Evolutionary conservation across 2,888 invertebrate species (phyloP), one percentile per base, ranked within the genome.

Genomic region (Dicyrtomina minuta): DNA sequence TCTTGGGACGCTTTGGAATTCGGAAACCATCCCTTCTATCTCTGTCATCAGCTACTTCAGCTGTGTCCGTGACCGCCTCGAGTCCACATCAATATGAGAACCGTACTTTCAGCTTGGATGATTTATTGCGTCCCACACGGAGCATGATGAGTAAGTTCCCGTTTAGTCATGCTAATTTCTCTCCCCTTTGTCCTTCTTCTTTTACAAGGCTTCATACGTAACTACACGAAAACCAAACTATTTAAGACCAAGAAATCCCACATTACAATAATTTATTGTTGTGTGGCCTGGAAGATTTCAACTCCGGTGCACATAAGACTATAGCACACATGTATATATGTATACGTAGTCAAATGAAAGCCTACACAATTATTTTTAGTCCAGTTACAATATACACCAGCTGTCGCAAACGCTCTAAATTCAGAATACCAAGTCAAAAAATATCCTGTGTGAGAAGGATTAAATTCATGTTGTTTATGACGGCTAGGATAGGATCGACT

Each of bases 11-110:
- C 85, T 87, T 91, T 85, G 90, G 90, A 87, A 90, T 91, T 85
- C 89, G 91, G 86, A 91, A 91, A 88, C 90, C 90, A 84, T 91
- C 90, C 83, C 88, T 90, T 85, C 86, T 90, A 84, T 90, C 90
- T 85, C 88, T 90, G 84, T 88, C 89, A 20, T 79, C 80, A 13
- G 77, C 77, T 46, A 76, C 77, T 20, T 78, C 79, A 51, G 75
- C 76, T 60, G 77, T 78, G 43, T 77, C 87, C 86, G 88, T 84
- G 85, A 86, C 85, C 82, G 83, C 83, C 72, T 79, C 77, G 70
- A 79, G 80, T 81, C 83, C 82, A 81, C 82, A 81, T 79, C 79
- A 75, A 71, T 79, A 75, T 81, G 75, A 76, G 69, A 78, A 79
- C 59, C 87, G 90, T 85, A 90, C 91, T 83, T 90, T 90, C 87